Conservation (phyloP, 2,797 vertebrate species). For the Salmo trutta region DNA sequence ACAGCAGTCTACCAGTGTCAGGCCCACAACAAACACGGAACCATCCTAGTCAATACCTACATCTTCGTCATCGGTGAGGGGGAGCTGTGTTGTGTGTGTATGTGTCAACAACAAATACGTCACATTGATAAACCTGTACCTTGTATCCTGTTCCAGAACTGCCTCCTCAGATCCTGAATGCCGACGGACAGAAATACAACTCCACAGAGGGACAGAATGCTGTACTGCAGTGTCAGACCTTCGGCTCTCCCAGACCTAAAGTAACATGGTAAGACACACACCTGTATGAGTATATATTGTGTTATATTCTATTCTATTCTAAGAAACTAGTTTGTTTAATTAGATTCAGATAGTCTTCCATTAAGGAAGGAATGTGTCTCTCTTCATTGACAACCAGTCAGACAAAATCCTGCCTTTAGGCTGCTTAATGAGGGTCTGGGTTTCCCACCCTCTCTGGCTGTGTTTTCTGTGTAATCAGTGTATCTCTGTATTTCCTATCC, state of each 20-base stretch:
- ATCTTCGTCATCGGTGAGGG: constrained; percentile 84
- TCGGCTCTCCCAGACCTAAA: constrained; percentile 85
- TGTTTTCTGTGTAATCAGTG: not conserved
- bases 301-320: too few relatives aligned
- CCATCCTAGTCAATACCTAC: constrained; percentile 82
- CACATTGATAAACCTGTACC: constrained; percentile 20
- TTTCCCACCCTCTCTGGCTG: not conserved
- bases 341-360: too few relatives aligned
- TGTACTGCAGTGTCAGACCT: constrained; percentile 81
- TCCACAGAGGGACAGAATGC: constrained; percentile 78
- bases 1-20: constrained; percentile 88
- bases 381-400: too few relatives aligned
- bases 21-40: constrained; percentile 84
- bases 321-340: too few relatives aligned
- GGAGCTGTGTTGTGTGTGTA: not conserved
- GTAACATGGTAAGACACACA: constrained; percentile 80
- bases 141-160: constrained; percentile 74
- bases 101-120: not conserved
- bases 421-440: too few relatives aligned
- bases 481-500: constrained; percentile 37
- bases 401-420: too few relatives aligned
- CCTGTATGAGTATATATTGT: too few relatives aligned
- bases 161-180: constrained; percentile 83
- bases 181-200: constrained; percentile 68
- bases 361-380: too few relatives aligned